These are phyloP conservation scores for Syngnathus typhle DNA, from an alignment of 2,113 vertebrate species.

Conservation along the genomic window DNA sequence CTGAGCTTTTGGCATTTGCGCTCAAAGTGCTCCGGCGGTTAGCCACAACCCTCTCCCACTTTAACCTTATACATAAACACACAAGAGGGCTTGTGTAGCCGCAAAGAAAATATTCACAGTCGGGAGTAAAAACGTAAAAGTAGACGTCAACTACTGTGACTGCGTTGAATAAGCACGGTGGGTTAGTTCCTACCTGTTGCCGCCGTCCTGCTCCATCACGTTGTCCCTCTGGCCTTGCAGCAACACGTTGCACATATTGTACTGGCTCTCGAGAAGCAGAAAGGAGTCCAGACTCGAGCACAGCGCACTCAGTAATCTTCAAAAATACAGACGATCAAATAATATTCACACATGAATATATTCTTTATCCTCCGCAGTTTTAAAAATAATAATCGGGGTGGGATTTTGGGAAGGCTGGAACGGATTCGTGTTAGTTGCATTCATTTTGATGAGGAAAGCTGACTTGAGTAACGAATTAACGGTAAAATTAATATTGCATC, in stretches of 20 bases:
- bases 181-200: conserved; percentile 53
- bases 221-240: conserved; percentile 82
- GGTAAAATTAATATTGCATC: neutral
- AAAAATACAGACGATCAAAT: neutral
- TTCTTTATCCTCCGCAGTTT: neutral
- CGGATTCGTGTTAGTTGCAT: neutral
- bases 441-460: neutral
- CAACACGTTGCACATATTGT: conserved; percentile 78
- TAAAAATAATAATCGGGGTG: too few species aligned
- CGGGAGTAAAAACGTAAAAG: too few species aligned
- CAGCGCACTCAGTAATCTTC: conserved; percentile 82
- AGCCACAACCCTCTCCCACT: neutral
- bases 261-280: conserved; percentile 86
- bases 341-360: neutral
- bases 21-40: neutral
- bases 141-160: too few species aligned
- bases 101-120: too few species aligned
- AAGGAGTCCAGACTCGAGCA: conserved; percentile 87
- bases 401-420: neutral
- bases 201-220: conserved; percentile 55
- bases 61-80: neutral
- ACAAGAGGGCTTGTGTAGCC: neutral
- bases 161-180: neutral
- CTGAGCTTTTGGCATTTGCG: conserved; percentile 7
- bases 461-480: neutral